A percentile compares a stretch with the other conserved stretches of the same genome.
These are phyloP conservation scores for Odocoileus virginianus DNA, from an alignment of 2,113 vertebrate species.

Conservation along the genomic window DNA sequence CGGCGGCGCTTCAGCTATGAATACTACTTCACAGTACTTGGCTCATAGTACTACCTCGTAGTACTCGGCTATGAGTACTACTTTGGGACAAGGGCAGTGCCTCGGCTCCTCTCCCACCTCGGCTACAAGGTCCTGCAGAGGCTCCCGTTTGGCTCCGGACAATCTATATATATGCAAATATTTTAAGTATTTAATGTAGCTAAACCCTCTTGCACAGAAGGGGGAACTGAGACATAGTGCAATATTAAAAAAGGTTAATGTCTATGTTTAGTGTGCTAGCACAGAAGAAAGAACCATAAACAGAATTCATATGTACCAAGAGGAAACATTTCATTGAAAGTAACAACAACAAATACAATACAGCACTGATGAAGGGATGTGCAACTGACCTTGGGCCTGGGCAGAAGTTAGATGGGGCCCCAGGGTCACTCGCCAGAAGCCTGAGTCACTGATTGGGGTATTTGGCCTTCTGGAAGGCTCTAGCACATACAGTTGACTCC, in stretches of 20 bases:
- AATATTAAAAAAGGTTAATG: background rate
- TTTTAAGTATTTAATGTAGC: background rate
- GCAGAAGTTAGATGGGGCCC: too few species aligned
- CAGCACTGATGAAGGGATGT: background rate
- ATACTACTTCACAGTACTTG: background rate
- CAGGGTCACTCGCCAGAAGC: background rate
- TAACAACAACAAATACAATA: background rate
- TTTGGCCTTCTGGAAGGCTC: background rate
- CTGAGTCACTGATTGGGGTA: background rate
- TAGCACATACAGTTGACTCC: background rate
- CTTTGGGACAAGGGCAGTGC: rapidly evolving
- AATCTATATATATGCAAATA: background rate
- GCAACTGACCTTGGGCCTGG: background rate
- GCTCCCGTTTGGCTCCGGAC: rapidly evolving
- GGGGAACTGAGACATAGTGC: background rate
- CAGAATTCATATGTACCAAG: background rate
- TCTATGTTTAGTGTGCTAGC: too few species aligned
- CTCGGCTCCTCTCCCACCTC: background rate
- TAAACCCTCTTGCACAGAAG: background rate
- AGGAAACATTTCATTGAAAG: background rate
- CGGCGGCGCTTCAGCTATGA: rapidly evolving
- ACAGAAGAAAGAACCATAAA: background rate
- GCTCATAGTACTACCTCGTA: background rate
- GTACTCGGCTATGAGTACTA: background rate
- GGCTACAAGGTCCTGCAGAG: background rate